Evolutionary conservation across 2,888 invertebrate genomes (phyloP), one percentile per base, ranked within the genome.

Genomic region (Crepidodera aurea): DNA sequence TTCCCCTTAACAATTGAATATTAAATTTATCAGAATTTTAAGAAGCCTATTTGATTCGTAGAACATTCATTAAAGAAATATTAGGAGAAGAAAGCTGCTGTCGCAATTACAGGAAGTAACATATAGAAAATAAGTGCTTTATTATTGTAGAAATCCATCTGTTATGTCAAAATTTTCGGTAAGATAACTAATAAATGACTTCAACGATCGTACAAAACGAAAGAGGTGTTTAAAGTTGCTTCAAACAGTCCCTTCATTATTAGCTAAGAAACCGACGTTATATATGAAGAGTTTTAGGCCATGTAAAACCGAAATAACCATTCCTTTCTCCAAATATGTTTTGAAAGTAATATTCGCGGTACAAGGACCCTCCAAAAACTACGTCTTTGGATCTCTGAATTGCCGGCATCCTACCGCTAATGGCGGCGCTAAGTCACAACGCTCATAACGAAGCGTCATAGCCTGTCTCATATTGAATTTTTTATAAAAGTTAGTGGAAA

Each of bases 401-500:
- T 13, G 44, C 44, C 44, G 42, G 42, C 27, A 22, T 19, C 22
- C 57, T 22, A 27, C 48, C 48, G 55, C 55, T 60, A 55, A 48
- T 66, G 62, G 66, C 55, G 6, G 61, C 50, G 65, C 65, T 71
- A 69, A 71, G 67, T 69, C 66, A 63, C 63, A 51, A 39, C 63
- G 66, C 51, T 67, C 66, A 64, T 68, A 66, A 69, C 64, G 55
- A 60, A 60, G 63, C 67, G 64, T 64, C 71, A 65, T 65, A 66
- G 64, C 61, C 64, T 60, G 55, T 65, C 69, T 67, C 65, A 70
- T 68, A 68, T 69, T 71, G 69, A 71, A 70, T 69, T 71, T 72
- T 72, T 71, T 68, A 71, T 70, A 55, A 62, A 48, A 68, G 70
- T 71, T 68, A 22, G 48, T 34, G 19, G 44, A 53, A 53, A 51